Evolutionary conservation across 2,797 vertebrate genomes (phyloP), one percentile per base, ranked within the genome.

Genomic region (Melanotaenia pygmaea): DNA sequence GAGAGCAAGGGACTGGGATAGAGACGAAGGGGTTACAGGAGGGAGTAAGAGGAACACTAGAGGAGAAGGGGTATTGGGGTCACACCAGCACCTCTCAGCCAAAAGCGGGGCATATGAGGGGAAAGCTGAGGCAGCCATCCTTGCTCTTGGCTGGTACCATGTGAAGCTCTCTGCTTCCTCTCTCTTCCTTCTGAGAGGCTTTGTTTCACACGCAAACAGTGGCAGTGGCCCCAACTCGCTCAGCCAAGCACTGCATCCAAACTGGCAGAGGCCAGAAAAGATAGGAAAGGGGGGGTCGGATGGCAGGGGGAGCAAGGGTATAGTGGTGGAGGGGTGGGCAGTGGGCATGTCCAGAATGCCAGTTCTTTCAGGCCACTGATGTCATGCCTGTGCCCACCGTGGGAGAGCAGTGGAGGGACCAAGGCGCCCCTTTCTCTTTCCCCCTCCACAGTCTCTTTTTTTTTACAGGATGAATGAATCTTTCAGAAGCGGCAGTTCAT

Each of bases 301-400:
- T 59, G 61, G 79, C 74, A 61, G 57, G 71, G 82, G 56, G 89
- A 77, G 62, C 64, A 75, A 77, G 89, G 84, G 84, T 85, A 85
- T 75, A 88, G 79, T 47, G 30, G 75, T 61, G 66, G 53, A 64
- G 74, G 72, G 60, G 80, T 61, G 86, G 75, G 75, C 80, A 78
- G 82, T 79, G 90, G 86, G 86, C 88, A 93, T 91, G 89, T 90
- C 90, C 90, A 91, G 88, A 92, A 93, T 93, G 83, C 92, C 88
- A 87, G 90, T 80, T 89, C 92, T 93, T 94, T 95, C 92, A 94
- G 90, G 76, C 87, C 79, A 72, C 93, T 95, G 94, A 95, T 95
- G 94, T 94, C 93, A 94, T 94, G 92, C 88, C 91, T 93, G 89
- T 93, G 94, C 94, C 93, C 93, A 94, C 93, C 94, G 94, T 95